These are phyloP conservation scores for Poeciliopsis infans DNA, from an alignment of 2,797 vertebrate genomes.

Conservation along the genomic window DNA sequence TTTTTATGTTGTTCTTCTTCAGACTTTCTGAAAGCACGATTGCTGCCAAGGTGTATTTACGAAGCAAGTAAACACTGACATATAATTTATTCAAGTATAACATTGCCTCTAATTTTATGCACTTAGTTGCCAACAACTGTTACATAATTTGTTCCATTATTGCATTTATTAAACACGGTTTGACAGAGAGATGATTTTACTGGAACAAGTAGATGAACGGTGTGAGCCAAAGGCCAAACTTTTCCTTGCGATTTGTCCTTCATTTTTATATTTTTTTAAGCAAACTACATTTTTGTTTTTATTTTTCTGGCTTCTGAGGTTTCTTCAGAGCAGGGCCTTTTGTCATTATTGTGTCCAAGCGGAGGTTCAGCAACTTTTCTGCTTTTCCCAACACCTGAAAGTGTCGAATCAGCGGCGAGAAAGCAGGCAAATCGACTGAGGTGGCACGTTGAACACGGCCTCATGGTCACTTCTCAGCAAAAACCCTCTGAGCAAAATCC, in stretches of 20 bases:
- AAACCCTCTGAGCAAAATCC: neutral
- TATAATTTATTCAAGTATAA: neutral
- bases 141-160: neutral
- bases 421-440: neutral
- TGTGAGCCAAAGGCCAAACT: neutral
- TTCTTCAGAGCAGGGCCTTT: neutral
- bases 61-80: neutral
- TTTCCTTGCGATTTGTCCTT: neutral
- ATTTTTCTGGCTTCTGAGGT: neutral
- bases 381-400: neutral
- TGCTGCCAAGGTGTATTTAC: neutral
- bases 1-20: neutral
- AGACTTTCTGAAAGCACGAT: neutral
- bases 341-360: neutral
- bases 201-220: neutral
- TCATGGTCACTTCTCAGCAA: neutral
- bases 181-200: neutral
- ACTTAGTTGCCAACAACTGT: neutral
- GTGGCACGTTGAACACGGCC: neutral
- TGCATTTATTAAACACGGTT: neutral
- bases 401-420: neutral
- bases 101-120: neutral
- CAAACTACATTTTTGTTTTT: neutral
- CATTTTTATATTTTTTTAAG: neutral
- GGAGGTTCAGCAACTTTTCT: neutral